A percentile compares a stretch with the other conserved stretches of the same genome.
These are phyloP conservation scores for Xiphias gladius DNA, from an alignment of 2,113 vertebrate species.

Conservation along the genomic window DNA sequence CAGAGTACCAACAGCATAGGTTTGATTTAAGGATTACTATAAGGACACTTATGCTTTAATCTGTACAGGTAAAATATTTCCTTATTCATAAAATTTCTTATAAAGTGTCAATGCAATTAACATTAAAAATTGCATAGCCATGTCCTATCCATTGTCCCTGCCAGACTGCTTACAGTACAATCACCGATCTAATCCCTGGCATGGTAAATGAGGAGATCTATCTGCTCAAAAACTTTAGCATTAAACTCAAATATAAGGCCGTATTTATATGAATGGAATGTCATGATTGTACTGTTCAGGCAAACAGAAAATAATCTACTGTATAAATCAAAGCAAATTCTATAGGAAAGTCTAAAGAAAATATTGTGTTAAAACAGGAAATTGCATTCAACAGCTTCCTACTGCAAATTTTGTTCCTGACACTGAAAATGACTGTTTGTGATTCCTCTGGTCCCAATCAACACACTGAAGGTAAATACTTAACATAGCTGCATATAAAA, in stretches of 20 bases:
- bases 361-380: conserved; percentile 4
- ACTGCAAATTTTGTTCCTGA: conserved; percentile 34
- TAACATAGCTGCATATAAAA: conserved; percentile 35
- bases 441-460: conserved; percentile 47
- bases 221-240: background rate
- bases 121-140: conserved; percentile 82
- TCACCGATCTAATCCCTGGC: conserved; percentile 45
- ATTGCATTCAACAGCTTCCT: conserved; percentile 48
- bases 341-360: conserved; percentile 18
- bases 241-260: conserved; percentile 18
- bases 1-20: conserved; percentile 62
- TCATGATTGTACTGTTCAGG: conserved; percentile 31
- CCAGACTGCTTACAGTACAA: conserved; percentile 37
- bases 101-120: conserved; percentile 86
- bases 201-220: conserved; percentile 10
- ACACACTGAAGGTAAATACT: conserved; percentile 22
- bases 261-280: conserved; percentile 20
- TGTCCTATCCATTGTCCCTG: conserved; percentile 50
- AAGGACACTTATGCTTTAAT: conserved; percentile 70
- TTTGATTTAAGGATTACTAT: conserved; percentile 49
- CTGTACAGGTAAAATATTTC: conserved; percentile 82
- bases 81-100: conserved; percentile 73
- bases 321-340: conserved; percentile 11
- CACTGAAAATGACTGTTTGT: conserved; percentile 9
- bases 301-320: conserved; percentile 18